phyloP scores from a whole-genome alignment of 2,113 vertebrate species.

The Gavialis gangeticus region DNA sequence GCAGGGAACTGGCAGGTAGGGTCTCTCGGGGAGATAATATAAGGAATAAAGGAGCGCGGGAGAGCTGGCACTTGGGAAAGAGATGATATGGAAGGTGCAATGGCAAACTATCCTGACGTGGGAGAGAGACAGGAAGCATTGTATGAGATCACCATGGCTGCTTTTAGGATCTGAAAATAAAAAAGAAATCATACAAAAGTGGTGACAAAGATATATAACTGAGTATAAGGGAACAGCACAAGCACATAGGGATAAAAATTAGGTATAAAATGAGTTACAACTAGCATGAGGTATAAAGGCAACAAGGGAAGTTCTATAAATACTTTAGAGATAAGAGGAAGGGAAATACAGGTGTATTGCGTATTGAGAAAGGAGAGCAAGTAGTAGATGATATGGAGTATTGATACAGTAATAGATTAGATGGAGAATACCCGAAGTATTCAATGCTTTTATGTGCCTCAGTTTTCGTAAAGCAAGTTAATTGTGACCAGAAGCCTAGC shows the following conservation, averaged over 20 bases:
- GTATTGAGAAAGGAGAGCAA: conserved; percentile 39
- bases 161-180: conserved; percentile 62
- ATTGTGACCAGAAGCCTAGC: background rate
- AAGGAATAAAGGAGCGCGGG: background rate
- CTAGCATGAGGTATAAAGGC: conserved; percentile 60
- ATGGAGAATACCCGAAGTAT: background rate
- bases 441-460: conserved; percentile 12
- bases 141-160: conserved; percentile 9
- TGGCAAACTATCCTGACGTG: conserved; percentile 9
- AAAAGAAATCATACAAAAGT: conserved; percentile 56
- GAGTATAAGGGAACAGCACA: conserved; percentile 65
- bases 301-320: conserved; percentile 63
- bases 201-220: conserved; percentile 69
- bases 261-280: conserved; percentile 61
- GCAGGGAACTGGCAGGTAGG: conserved; percentile 64
- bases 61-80: conserved; percentile 1
- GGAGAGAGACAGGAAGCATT: conserved; percentile 37
- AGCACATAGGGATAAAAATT: conserved; percentile 68
- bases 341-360: conserved; percentile 13
- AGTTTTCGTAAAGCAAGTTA: conserved; percentile 6
- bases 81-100: conserved; percentile 24
- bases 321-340: conserved; percentile 57
- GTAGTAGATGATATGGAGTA: background rate
- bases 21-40: conserved; percentile 6
- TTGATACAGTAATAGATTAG: no score